Percentiles rank a stretch among this genome's conserved stretches.
Conservation (phyloP, 2,113 vertebrate species). For the Mesitornis unicolor region DNA sequence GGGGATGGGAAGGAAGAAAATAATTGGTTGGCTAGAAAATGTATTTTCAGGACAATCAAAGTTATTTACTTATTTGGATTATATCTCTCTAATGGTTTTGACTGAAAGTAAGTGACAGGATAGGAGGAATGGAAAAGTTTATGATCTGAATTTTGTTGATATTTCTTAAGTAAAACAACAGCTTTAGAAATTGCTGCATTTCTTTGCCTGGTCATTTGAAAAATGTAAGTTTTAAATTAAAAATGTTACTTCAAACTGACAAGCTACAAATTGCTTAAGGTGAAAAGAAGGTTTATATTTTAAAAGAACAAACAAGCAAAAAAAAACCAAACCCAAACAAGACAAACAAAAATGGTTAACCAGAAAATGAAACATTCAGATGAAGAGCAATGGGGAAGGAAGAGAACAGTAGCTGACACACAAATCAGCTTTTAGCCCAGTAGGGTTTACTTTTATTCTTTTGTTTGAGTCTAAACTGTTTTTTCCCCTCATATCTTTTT, state of each 20-base stretch:
- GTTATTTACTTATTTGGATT: background rate
- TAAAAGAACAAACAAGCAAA: background rate
- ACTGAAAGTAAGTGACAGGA: background rate
- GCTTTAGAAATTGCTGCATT: background rate
- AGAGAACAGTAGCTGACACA: background rate
- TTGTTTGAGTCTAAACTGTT: background rate
- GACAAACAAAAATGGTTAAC: background rate
- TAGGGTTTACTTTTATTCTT: background rate
- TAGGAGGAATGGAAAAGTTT: background rate
- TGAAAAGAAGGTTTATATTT: background rate
- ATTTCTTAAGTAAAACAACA: background rate
- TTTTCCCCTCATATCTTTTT: background rate
- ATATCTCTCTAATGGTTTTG: background rate
- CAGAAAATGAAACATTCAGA: background rate
- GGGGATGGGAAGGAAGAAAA: background rate
- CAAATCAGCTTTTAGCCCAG: background rate
- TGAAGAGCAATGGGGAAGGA: background rate
- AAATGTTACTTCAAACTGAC: background rate
- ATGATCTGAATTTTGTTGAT: background rate
- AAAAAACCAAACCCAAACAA: too few species aligned
- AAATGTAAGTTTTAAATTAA: background rate
- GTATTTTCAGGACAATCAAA: background rate
- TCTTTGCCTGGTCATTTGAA: background rate
- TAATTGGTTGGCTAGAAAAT: background rate
- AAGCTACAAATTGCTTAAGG: background rate